A percentile compares a stretch with the other conserved stretches of the same genome.
These are phyloP conservation scores for Gobio gobio DNA, from an alignment of 2,113 vertebrate species.

Conservation along the genomic window DNA sequence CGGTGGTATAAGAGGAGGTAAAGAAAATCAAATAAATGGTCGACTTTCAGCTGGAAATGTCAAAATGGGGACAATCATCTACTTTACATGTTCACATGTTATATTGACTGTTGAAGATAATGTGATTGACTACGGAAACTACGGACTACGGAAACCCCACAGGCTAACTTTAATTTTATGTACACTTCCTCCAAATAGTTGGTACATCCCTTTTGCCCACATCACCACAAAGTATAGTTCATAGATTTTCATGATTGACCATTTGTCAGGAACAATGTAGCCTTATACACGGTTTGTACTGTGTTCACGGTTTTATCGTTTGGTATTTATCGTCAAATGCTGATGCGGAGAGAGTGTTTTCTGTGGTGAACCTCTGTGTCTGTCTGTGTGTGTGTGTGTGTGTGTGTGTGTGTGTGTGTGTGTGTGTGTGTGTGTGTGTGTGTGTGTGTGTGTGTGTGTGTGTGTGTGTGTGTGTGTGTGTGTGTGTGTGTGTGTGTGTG, in stretches of 20 bases:
- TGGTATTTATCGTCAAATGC: too few species aligned
- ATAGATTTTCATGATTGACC: conserved; percentile 65
- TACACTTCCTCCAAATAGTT: conserved; percentile 35
- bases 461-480: too few species aligned
- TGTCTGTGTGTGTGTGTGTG: too few species aligned
- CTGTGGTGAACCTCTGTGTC: too few species aligned
- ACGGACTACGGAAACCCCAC: conserved; percentile 53
- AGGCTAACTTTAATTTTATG: conserved; percentile 58
- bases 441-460: too few species aligned
- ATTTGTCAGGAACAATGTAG: conserved; percentile 63
- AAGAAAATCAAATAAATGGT: neutral
- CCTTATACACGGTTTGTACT: conserved; percentile 58
- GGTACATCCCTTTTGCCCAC: neutral
- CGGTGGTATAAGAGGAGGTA: neutral
- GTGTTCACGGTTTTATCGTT: conserved; percentile 41
- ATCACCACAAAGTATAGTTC: conserved; percentile 67
- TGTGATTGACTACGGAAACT: conserved; percentile 70
- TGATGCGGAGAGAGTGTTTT: too few species aligned
- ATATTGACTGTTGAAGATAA: conserved; percentile 80
- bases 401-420: too few species aligned
- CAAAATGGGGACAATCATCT: conserved; percentile 63
- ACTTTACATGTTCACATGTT: conserved; percentile 73
- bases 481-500: too few species aligned
- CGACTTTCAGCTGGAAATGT: neutral
- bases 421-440: too few species aligned